Base-by-base conservation (phyloP, 2,797 vertebrate genomes). In the Pempheris klunzingeri region DNA sequence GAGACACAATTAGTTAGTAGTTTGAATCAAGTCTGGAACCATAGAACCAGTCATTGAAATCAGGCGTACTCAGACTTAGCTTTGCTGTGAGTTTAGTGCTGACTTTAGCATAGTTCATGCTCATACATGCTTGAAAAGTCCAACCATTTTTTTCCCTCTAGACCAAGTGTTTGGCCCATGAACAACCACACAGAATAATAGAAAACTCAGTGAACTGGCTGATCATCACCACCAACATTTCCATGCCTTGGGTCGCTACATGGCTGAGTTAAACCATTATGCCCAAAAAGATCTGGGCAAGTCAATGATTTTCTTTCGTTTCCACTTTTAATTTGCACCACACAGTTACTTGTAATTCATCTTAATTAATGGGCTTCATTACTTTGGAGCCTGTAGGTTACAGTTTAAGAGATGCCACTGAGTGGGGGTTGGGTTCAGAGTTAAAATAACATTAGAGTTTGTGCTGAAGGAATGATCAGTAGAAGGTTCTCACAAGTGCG, bases 401-500 rank as follows among this genome's bases (percentile, higher is more conserved):
- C 13, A 41, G 13, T 30, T 49, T 17, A 28, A 59, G 18, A 9
- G 22, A 30, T 55, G 22, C 24, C 22, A 10, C 15, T 32, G 22
- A 32, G 3, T 32, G 3, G 15, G 34, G 5, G 14, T 26, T 22
- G 69, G 55, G 6, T 64, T 49, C 4, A 52, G 4, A 53, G 46
- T 50, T 49, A 49, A 14, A 44, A 74, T 22, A 59, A 77, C 7
- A 24, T 57, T 30, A 50, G 6, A 50, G 34, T 59, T 18, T 67
- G 38, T 17, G 41, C 55, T 60, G 26, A 66, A 53, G 44, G 46
- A 73, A 36, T 38, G 32, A 69, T 38, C 22, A 36, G 65, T 7
- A 47, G 28, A 59, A 39, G 30, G 55, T 71, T 63, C 70, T 71
- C 70, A 68, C 60, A 80, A 63, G 54, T 59, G 64, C 5, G 30